Evolutionary conservation across 2,797 vertebrate genomes (phyloP).

Genomic region (Chanos chanos): DNA sequence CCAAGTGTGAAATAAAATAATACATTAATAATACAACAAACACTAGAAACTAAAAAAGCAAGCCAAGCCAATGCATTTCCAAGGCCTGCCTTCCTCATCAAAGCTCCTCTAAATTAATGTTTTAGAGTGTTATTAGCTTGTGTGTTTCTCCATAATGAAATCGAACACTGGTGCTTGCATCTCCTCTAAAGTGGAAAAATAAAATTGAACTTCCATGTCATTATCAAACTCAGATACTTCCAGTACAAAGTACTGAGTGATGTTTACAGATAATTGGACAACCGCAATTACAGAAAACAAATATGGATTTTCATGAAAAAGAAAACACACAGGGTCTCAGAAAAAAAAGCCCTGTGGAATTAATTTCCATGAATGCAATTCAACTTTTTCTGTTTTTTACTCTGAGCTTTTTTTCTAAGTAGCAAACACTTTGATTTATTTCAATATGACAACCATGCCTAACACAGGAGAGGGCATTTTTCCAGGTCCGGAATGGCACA

Average conservation of each 20-base stretch:
- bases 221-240: constrained; percentile 42
- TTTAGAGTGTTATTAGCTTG: constrained; percentile 62
- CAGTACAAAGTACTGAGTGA: constrained; percentile 65
- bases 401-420: constrained; percentile 26
- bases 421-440: constrained; percentile 28
- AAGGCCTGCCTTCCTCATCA: constrained; percentile 63
- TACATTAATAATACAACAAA: constrained; percentile 71
- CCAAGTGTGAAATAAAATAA: constrained; percentile 50
- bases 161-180: constrained; percentile 56
- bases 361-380: constrained; percentile 40
- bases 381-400: constrained; percentile 36
- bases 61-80: constrained; percentile 53
- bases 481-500: neutral
- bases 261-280: constrained; percentile 69
- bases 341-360: constrained; percentile 26
- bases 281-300: constrained; percentile 66
- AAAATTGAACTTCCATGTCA: constrained; percentile 60
- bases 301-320: constrained; percentile 65
- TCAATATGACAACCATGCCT: constrained; percentile 1
- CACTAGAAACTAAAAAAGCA: constrained; percentile 35
- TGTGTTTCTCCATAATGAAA: constrained; percentile 59
- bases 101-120: constrained; percentile 64
- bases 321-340: constrained; percentile 42
- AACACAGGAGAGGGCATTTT: constrained; percentile 11
- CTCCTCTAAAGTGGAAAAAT: constrained; percentile 57